phyloP scores from a whole-genome alignment of 1,140 invertebrate genomes.

The Zophobas atratus region DNA sequence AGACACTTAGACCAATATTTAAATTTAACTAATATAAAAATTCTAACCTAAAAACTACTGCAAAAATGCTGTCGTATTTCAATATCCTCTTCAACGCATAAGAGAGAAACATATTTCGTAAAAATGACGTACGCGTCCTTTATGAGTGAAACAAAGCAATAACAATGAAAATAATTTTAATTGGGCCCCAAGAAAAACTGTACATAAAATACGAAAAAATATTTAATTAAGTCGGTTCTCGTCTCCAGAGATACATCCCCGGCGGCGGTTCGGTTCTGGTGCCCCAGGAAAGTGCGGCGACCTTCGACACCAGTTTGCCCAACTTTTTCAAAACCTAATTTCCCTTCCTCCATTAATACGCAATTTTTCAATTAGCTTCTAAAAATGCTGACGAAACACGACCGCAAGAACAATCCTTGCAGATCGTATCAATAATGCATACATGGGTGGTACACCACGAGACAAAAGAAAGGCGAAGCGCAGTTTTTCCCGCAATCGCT shows the following conservation, averaged over 20 bases:
- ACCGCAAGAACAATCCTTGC: constrained; percentile 1
- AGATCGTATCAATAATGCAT: neutral
- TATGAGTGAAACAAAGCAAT: constrained; percentile 7
- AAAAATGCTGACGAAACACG: neutral
- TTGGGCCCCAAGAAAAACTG: constrained; percentile 13
- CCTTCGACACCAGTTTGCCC: constrained; percentile 24
- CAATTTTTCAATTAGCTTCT: constrained; percentile 32
- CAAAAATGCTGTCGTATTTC: no score
- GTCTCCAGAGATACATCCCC: constrained; percentile 23
- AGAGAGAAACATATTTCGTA: no score
- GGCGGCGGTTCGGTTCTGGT: neutral
- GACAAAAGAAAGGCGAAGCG: neutral
- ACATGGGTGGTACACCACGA: constrained; percentile 21
- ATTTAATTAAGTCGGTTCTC: constrained; percentile 40
- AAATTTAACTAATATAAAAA: no score
- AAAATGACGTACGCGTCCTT: no score
- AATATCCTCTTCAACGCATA: no score
- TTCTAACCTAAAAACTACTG: no score
- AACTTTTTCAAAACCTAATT: constrained; percentile 36
- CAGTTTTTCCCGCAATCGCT: neutral
- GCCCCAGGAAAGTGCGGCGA: neutral
- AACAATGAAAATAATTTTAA: constrained; percentile 37
- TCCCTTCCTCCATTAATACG: constrained; percentile 26
- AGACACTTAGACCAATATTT: no score
- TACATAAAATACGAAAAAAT: constrained; percentile 30